phyloP scores from a whole-genome alignment of 1,140 invertebrate genomes.

The Bradysia coprophila region DNA sequence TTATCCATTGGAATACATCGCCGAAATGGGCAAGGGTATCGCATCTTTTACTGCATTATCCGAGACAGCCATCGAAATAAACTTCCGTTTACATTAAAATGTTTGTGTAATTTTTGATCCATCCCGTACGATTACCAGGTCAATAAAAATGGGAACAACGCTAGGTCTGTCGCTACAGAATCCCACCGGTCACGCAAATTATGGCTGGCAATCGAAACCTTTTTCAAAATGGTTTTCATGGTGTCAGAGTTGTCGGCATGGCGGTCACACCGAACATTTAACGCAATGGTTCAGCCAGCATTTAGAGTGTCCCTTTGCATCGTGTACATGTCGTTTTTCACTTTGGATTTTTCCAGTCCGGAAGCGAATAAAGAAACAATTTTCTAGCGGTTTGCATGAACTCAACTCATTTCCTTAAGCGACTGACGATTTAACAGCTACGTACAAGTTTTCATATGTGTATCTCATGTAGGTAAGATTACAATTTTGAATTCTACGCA shows the following conservation, averaged over 20 bases:
- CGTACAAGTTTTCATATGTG: no score
- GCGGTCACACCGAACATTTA: slow-evolving; percentile 82
- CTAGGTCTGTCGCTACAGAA: slow-evolving; percentile 22
- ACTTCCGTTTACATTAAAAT: no score
- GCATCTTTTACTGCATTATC: no score
- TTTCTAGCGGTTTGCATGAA: no score
- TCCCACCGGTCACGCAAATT: slow-evolving; percentile 16
- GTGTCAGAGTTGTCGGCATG: slow-evolving; percentile 92
- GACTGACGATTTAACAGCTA: no score
- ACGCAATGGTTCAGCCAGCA: slow-evolving; percentile 86
- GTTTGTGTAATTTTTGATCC: no score
- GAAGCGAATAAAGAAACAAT: no score
- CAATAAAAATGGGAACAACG: slow-evolving; percentile 76
- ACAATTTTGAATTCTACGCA: no score
- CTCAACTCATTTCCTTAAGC: no score
- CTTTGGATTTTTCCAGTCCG: slow-evolving; percentile 37
- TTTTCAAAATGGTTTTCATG: slow-evolving; percentile 88
- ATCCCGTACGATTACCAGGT: no score
- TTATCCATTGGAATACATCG: not conserved
- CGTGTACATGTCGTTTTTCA: slow-evolving; percentile 75
- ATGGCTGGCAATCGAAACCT: slow-evolving; percentile 32
- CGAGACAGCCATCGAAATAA: no score
- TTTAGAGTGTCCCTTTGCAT: slow-evolving; percentile 82
- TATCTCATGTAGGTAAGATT: no score
- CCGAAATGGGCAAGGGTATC: not conserved